These are phyloP conservation scores for Danaus plexippus DNA, from an alignment of 1,140 invertebrate species.

Conservation along the genomic window DNA sequence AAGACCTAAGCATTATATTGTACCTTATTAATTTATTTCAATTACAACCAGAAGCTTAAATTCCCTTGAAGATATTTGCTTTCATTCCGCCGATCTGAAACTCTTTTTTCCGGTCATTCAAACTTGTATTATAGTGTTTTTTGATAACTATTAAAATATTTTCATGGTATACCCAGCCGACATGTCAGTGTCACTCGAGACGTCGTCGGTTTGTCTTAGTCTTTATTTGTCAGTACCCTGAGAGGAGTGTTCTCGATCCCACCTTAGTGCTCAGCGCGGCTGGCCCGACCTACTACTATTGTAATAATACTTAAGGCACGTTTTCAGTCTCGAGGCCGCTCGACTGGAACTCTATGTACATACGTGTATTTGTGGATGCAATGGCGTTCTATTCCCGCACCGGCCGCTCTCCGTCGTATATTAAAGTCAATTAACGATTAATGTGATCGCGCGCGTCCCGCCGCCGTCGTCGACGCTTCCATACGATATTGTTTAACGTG, in stretches of 20 bases:
- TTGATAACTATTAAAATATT: too few species aligned
- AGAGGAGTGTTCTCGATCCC: slow-evolving; percentile 45
- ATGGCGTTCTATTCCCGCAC: slow-evolving; percentile 54
- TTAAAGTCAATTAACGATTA: slow-evolving; percentile 63
- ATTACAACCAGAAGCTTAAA: too few species aligned
- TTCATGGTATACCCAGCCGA: too few species aligned
- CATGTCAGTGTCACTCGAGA: too few species aligned
- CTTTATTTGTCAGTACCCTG: background rate
- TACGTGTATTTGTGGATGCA: slow-evolving; percentile 66
- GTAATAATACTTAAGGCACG: slow-evolving; percentile 41
- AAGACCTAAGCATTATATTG: too few species aligned
- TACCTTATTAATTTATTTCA: too few species aligned
- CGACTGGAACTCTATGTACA: slow-evolving; percentile 49
- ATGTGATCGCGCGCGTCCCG: slow-evolving; percentile 21
- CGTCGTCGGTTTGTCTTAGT: background rate
- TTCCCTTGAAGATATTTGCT: too few species aligned
- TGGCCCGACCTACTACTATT: slow-evolving; percentile 39
- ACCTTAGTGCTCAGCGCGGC: slow-evolving; percentile 43
- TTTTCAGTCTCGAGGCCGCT: slow-evolving; percentile 39
- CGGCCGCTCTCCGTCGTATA: slow-evolving; percentile 44
- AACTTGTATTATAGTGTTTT: too few species aligned
- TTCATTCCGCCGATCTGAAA: too few species aligned
- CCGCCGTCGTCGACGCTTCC: slow-evolving; percentile 7
- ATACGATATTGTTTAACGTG: slow-evolving; percentile 7
- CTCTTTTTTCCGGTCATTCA: too few species aligned